Conservation (phyloP, 2,888 invertebrate genomes). For the Ariolimax columbianus region DNA sequence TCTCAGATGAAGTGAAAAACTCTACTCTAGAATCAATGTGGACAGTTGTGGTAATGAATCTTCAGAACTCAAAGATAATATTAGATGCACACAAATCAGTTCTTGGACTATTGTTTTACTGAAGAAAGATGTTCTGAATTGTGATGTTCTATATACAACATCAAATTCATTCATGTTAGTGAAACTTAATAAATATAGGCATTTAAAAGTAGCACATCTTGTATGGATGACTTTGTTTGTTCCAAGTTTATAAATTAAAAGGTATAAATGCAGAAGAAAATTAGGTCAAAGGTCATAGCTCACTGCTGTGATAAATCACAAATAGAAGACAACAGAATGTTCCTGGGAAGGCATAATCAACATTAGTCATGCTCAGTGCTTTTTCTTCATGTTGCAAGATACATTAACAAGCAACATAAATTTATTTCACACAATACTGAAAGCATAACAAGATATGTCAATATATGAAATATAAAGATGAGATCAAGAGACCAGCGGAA, state of each 20-base stretch:
- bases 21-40: not conserved
- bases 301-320: not conserved
- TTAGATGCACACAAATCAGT: not conserved
- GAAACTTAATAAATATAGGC: too few relatives aligned
- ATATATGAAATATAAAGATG: constrained; percentile 5
- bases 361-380: constrained; percentile 2
- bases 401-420: constrained; percentile 1
- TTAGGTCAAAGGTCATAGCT: not conserved
- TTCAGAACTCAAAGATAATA: not conserved
- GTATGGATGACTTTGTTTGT: too few relatives aligned
- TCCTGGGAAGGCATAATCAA: not conserved
- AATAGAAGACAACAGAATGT: not conserved
- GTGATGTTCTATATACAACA: too few relatives aligned
- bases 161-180: too few relatives aligned
- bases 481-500: constrained; percentile 12
- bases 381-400: not conserved
- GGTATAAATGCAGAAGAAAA: too few relatives aligned
- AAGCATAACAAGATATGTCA: constrained; percentile 18
- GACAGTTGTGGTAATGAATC: not conserved
- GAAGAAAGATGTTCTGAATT: too few relatives aligned
- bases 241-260: too few relatives aligned
- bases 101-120: not conserved
- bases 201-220: too few relatives aligned
- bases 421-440: constrained; percentile 7
- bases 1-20: not conserved